Conservation (phyloP, 1,140 invertebrate species). For the Triops longicaudatus region DNA sequence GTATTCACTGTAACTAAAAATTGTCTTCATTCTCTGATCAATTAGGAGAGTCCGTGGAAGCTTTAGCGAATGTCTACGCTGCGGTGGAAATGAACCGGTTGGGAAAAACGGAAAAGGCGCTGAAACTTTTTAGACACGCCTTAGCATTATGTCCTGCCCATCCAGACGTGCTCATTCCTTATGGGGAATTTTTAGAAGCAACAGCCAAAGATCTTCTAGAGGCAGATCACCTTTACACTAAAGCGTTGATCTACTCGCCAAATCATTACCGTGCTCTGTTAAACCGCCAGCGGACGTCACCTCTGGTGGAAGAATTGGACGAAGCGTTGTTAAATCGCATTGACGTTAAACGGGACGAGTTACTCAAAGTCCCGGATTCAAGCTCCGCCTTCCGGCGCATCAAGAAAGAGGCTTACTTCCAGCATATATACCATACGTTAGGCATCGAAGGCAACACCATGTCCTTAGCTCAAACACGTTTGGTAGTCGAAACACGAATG, state of each 20-base stretch:
- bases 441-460: conserved; percentile 97
- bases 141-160: conserved; percentile 79
- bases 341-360: conserved; percentile 72
- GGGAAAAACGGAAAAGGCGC: conserved; percentile 76
- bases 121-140: conserved; percentile 83
- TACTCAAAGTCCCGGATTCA: conserved; percentile 69
- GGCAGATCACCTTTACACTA: conserved; percentile 80
- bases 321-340: conserved; percentile 65
- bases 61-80: conserved; percentile 67
- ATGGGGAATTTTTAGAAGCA: conserved; percentile 87
- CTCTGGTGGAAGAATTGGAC: conserved; percentile 85
- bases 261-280: conserved; percentile 66
- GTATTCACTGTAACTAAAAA: too few relatives aligned
- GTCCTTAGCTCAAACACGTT: conserved; percentile 83
- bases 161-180: conserved; percentile 82
- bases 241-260: conserved; percentile 70
- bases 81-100: conserved; percentile 71
- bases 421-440: conserved; percentile 94
- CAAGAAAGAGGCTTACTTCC: conserved; percentile 89
- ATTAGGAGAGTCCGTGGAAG: conserved; percentile 49
- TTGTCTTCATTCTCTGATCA: conserved; percentile 17
- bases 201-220: conserved; percentile 73
- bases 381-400: conserved; percentile 69
- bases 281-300: conserved; percentile 73
- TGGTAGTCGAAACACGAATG: conserved; percentile 84